These are phyloP conservation scores for Germaria angustata DNA, from an alignment of 2,888 invertebrate genomes.

Conservation along the genomic window DNA sequence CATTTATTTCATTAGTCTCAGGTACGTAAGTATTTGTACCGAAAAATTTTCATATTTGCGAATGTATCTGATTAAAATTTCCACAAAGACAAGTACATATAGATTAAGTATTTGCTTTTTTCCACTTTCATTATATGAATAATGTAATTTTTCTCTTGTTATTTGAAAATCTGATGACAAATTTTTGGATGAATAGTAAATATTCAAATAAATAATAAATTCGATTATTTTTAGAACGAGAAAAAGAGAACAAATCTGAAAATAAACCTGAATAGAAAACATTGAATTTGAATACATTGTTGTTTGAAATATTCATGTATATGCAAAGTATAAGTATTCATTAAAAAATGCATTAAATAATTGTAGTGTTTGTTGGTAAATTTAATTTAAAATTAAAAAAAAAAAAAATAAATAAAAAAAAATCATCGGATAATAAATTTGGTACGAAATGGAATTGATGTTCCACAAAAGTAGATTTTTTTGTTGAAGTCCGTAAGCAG, in stretches of 20 bases:
- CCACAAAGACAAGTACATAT: conserved; percentile 6
- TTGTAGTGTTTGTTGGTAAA: no score
- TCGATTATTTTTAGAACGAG: conserved; percentile 27
- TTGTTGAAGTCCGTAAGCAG: no score
- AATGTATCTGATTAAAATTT: conserved; percentile 35
- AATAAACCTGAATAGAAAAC: background rate
- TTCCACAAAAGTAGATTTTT: no score
- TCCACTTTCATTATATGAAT: conserved; percentile 48
- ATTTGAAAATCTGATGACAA: conserved; percentile 57
- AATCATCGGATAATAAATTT: no score
- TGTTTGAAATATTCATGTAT: background rate
- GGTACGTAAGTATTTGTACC: conserved; percentile 1
- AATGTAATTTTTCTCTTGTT: conserved; percentile 23
- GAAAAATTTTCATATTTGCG: conserved; percentile 11
- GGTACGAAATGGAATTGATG: no score
- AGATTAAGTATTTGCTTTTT: background rate
- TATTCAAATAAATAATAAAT: conserved; percentile 26
- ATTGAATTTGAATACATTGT: conserved; percentile 9
- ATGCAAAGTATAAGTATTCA: background rate
- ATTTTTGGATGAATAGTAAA: conserved; percentile 38
- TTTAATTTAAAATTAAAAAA: no score
- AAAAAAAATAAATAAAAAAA: no score
- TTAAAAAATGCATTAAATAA: no score
- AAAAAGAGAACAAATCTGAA: conserved; percentile 2
- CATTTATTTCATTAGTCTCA: conserved; percentile 28